Conservation (phyloP, 2,113 vertebrate species). For the Grallaria varia region DNA sequence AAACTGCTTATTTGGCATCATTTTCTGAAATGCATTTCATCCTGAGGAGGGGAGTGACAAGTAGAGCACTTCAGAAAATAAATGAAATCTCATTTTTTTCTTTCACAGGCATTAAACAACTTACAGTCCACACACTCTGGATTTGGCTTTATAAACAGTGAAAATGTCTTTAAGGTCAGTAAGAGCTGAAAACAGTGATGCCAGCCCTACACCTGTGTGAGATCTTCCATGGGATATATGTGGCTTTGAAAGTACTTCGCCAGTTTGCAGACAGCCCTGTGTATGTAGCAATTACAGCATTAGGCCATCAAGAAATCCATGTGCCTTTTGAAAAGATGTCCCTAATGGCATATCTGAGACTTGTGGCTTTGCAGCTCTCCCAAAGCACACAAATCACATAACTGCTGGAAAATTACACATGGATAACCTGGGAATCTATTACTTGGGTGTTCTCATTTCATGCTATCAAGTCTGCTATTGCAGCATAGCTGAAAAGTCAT, state of each 20-base stretch:
- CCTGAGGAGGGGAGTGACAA: not conserved
- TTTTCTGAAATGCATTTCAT: not conserved
- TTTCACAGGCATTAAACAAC: conserved; percentile 90
- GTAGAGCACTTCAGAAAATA: not conserved
- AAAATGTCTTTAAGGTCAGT: conserved; percentile 93
- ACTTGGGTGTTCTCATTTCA: not conserved
- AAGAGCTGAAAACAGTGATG: not conserved
- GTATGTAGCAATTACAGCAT: not conserved
- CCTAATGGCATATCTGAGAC: not conserved
- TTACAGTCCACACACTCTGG: conserved; percentile 94
- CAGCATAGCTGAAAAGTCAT: not conserved
- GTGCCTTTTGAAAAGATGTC: not conserved
- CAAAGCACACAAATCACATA: not conserved
- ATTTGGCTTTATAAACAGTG: conserved; percentile 94
- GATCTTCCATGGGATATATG: accelerated
- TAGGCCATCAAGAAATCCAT: not conserved
- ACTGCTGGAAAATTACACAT: not conserved
- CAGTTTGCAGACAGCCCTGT: not conserved
- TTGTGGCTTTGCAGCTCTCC: not conserved
- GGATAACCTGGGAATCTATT: not conserved
- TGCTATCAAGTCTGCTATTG: not conserved
- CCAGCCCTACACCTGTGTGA: not conserved
- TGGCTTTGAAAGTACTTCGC: not conserved
- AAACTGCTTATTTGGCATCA: not conserved
- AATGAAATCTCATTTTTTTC: not conserved